These are phyloP conservation scores for Lycorma delicatula DNA, from an alignment of 1,140 invertebrate genomes.

Conservation along the genomic window DNA sequence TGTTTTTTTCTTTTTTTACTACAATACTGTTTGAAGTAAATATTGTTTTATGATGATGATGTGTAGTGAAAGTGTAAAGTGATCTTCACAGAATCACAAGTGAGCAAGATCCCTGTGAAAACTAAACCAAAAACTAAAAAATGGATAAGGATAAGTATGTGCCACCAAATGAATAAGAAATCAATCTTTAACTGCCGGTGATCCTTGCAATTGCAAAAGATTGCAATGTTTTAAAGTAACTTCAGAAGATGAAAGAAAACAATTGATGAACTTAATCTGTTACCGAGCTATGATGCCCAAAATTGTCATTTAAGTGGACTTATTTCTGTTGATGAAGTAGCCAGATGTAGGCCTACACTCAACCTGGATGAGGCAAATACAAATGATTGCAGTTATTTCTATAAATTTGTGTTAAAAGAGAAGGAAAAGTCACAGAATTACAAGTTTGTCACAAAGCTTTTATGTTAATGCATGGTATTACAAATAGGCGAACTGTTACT, in stretches of 20 bases:
- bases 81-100: too few species aligned
- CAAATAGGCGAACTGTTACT: background rate
- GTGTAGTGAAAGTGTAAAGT: too few species aligned
- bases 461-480: background rate
- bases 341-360: background rate
- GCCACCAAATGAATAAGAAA: slow-evolving; percentile 5
- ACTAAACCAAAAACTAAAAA: background rate
- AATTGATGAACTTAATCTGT: slow-evolving; percentile 2
- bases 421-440: slow-evolving; percentile 1
- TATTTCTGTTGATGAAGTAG: slow-evolving; percentile 5
- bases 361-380: background rate
- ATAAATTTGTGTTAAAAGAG: slow-evolving; percentile 4
- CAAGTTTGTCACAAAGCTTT: slow-evolving; percentile 7
- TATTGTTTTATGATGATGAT: too few species aligned
- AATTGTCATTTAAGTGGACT: slow-evolving; percentile 10
- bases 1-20: too few species aligned
- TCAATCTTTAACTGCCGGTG: slow-evolving; percentile 1
- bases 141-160: background rate
- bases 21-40: too few species aligned
- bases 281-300: slow-evolving; percentile 1
- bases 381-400: slow-evolving; percentile 1
- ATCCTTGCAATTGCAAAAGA: slow-evolving; percentile 16
- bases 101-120: background rate
- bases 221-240: slow-evolving; percentile 17
- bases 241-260: slow-evolving; percentile 2